A percentile compares a stretch with the other conserved stretches of the same genome.
Conservation (phyloP, 2,888 invertebrate species). For the Helobdella robusta region DNA sequence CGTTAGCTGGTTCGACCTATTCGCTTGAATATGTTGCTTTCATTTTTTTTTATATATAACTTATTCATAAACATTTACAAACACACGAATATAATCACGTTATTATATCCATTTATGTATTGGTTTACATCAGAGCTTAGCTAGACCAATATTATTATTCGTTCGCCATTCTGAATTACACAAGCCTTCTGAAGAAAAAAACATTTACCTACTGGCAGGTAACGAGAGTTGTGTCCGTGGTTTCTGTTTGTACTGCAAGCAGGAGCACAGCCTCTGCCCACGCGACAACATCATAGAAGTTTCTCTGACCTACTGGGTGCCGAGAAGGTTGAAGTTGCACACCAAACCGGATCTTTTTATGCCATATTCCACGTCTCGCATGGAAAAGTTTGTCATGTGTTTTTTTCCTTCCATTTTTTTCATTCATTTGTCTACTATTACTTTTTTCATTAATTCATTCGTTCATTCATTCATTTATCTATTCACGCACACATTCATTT, state of each 20-base stretch:
- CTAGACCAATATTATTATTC: too few species aligned
- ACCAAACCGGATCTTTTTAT: constrained; percentile 34
- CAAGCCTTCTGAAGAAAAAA: too few species aligned
- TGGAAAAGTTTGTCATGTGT: constrained; percentile 32
- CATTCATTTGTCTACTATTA: too few species aligned
- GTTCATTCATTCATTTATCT: neutral
- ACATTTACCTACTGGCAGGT: constrained; percentile 19
- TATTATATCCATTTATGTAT: neutral
- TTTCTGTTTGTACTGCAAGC: constrained; percentile 32
- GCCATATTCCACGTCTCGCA: constrained; percentile 34
- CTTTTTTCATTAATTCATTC: neutral
- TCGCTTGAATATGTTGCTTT: neutral
- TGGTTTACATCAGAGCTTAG: too few species aligned
- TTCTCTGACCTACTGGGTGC: constrained; percentile 35
- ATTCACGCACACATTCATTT: neutral
- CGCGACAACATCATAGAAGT: constrained; percentile 32
- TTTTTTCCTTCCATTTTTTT: too few species aligned
- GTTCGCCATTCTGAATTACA: too few species aligned
- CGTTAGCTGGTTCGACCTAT: neutral
- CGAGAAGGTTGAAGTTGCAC: constrained; percentile 29
- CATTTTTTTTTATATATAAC: neutral
- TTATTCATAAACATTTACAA: neutral
- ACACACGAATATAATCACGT: neutral
- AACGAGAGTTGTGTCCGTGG: constrained; percentile 31
- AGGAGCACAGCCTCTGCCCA: constrained; percentile 28